Evolutionary conservation across 2,797 vertebrate species (phyloP).

Genomic region (Setipinna tenuifilis): DNA sequence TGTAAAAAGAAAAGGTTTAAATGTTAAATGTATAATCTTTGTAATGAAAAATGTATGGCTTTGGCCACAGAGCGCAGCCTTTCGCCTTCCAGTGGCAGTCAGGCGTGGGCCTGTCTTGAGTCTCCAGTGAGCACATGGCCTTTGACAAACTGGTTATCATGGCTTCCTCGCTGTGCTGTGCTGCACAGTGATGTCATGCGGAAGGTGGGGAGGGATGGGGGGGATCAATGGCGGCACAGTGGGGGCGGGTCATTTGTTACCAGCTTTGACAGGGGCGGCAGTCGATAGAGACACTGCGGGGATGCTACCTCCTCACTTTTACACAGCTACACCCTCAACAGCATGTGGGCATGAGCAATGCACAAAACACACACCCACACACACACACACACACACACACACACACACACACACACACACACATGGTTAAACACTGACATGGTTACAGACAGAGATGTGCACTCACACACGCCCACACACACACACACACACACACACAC

Average conservation of each 20-base stretch:
- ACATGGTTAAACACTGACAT: not conserved
- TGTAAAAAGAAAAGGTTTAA: not conserved
- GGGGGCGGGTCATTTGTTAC: conserved; percentile 73
- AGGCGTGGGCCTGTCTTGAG: conserved; percentile 27
- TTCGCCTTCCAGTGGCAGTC: not conserved
- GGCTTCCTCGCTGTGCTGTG: conserved; percentile 41
- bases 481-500: too few species aligned
- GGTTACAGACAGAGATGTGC: too few species aligned
- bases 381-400: not conserved
- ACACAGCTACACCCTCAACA: conserved; percentile 68
- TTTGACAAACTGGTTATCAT: conserved; percentile 7
- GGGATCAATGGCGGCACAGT: conserved; percentile 64
- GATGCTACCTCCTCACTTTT: conserved; percentile 60
- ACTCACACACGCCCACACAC: not conserved
- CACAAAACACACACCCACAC: conserved; percentile 50
- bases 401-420: not conserved
- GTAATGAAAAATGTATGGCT: too few species aligned
- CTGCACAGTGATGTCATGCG: conserved; percentile 64
- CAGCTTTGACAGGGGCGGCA: conserved; percentile 68
- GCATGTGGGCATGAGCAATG: conserved; percentile 64
- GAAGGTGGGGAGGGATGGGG: too few species aligned
- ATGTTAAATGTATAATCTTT: too few species aligned
- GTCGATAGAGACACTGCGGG: conserved; percentile 76
- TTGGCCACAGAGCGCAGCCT: too few species aligned
- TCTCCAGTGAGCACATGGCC: conserved; percentile 34